Conservation (phyloP, 2,888 invertebrate species). For the Spilarctia lutea region DNA sequence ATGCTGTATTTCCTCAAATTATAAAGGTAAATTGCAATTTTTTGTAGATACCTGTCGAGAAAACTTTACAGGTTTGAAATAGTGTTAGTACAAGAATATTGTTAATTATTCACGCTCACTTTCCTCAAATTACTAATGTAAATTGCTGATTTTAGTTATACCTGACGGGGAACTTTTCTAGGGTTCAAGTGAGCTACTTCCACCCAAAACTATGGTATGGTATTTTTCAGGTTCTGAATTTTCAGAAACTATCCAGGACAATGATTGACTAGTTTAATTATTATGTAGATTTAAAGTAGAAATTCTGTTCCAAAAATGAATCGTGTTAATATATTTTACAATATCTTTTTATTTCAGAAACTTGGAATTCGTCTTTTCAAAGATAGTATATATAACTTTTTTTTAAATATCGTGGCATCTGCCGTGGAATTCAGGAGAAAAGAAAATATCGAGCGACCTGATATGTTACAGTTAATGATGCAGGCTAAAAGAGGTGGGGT, state of each 20-base stretch:
- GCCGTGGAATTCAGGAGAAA: conserved; percentile 78
- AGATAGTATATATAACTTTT: conserved; percentile 24
- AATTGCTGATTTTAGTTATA: background rate
- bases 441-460: conserved; percentile 80
- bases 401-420: conserved; percentile 49
- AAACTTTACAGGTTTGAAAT: background rate
- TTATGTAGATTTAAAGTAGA: background rate
- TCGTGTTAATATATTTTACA: background rate
- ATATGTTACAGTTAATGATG: conserved; percentile 87
- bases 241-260: background rate
- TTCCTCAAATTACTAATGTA: conserved; percentile 63
- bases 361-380: conserved; percentile 58
- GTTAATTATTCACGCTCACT: no score
- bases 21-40: conserved; percentile 54
- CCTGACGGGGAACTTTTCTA: background rate
- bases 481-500: conserved; percentile 73
- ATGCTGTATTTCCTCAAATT: conserved; percentile 54
- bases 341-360: conserved; percentile 51
- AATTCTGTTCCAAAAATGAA: background rate
- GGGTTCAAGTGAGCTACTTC: background rate
- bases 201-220: background rate
- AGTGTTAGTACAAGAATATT: no score
- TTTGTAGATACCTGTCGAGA: background rate
- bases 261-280: no score
- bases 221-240: no score